Evolutionary conservation across 1,140 invertebrate species (phyloP), one percentile per base, ranked within the genome.

Genomic region (Ptiloglossa arizonensis): DNA sequence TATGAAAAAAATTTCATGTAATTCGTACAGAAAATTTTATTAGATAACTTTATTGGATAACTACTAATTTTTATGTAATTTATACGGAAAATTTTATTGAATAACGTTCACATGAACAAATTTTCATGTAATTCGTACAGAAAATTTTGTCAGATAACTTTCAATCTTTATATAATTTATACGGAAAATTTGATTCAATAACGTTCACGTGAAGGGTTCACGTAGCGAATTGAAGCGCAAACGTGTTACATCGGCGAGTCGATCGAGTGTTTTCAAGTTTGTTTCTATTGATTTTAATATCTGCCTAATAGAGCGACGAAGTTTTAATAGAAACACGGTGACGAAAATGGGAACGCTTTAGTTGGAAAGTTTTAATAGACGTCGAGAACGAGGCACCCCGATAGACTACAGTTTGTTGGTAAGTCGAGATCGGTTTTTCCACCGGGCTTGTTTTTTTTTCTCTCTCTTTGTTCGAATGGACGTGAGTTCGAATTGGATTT

Each of bases 281-380:
- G 46, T 64, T 32, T 64, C 6, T n/a, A 27, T n/a, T 54, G 46
- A 73, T 73, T 63, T 64, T 19, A 59, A 57, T 68, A 66, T 54
- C 24, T 13, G 17, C 22, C 15, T 29, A 56, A 66, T 44, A 67
- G 35, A 19, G 1, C 24, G 62, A 9, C 1, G 2, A 68, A 75
- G 38, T 68, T 59, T 75, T 41, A 59, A 75, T 75, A 57, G 64
- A 48, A 69, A 75, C 32, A 68, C 41, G 8, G 22, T 4, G 41
- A 15, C 41, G 24, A 13, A 35, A 41, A 35, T 9, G 57, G 46
- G 63, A 44, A 32, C 64, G 72, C 5, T 68, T 46, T 35, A n/a
- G 52, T 48, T 59, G 46, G 46, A 57, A 68, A 59, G 72, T 74
- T 56, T 67, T 67, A 74, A 74, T 66, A 66, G 60, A 8, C n/a